Percentiles rank a stretch among this genome's conserved stretches.
Evolutionary conservation across 2,888 invertebrate species (phyloP).

Genomic region (Archaeoteleia sp.): DNA sequence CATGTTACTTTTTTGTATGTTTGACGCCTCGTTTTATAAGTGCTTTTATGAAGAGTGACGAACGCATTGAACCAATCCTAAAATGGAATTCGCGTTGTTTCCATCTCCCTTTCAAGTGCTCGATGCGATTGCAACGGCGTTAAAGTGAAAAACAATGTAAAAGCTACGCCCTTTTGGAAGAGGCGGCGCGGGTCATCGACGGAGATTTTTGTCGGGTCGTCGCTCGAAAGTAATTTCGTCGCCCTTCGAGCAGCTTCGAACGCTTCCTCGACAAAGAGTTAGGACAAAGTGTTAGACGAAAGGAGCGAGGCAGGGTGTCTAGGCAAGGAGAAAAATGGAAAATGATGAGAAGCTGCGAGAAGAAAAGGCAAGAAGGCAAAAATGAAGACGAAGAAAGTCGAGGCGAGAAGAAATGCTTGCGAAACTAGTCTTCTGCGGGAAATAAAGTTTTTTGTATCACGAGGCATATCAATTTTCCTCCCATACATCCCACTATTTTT

Average conservation of each 20-base stretch:
- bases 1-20: conserved; percentile 8
- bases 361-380: conserved; percentile 13
- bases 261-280: conserved; percentile 24
- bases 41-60: conserved; percentile 7
- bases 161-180: conserved; percentile 8
- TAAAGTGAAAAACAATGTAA: conserved; percentile 22
- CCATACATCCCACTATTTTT: neutral
- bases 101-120: neutral
- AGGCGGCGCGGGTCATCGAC: conserved; percentile 12
- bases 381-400: conserved; percentile 15
- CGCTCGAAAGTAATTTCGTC: conserved; percentile 30
- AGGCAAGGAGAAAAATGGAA: conserved; percentile 28
- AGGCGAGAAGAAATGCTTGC: too few relatives aligned
- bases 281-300: conserved; percentile 19
- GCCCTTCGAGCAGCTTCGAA: too few relatives aligned
- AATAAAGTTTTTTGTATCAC: conserved; percentile 9
- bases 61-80: conserved; percentile 20
- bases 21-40: conserved; percentile 16
- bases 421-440: conserved; percentile 13
- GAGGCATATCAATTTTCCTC: conserved; percentile 9
- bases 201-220: conserved; percentile 18
- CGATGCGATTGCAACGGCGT: conserved; percentile 1
- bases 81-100: conserved; percentile 24
- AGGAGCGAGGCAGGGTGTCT: too few relatives aligned
- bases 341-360: conserved; percentile 21